Base-by-base conservation (phyloP, 1,140 invertebrate species). In the Drosophila kohkoa region DNA sequence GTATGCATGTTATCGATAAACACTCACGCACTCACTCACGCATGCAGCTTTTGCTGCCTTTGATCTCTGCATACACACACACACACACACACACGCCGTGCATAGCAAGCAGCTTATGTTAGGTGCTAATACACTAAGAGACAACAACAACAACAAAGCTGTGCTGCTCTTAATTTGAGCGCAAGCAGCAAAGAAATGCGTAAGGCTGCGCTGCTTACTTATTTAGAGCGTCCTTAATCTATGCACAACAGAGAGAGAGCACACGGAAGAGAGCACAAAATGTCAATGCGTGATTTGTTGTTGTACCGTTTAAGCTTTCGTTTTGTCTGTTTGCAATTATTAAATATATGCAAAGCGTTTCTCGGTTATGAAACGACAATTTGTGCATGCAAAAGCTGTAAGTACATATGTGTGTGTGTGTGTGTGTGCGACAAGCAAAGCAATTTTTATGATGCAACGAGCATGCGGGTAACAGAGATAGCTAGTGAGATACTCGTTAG, bases 311-410 rank as follows among this genome's bases (percentile, higher is more conserved):
- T 13, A 3, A 32, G 51, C 28, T 54, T 15, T 54, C 30, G 51
- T 54, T 54, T 54, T 54, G 35, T 54, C 0, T 25, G 51, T 52
- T 11, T 30, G 52, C 28, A 16, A 55, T 38, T 55, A 55, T 55
- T 55, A 35, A 55, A 55, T 55, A 28, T 57, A 57, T 57, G 54
- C 54, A 57, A 57, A 57, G 10, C 35, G 38, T 57, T 57, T 55
- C 20, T 32, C 35, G 32, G 28, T 68, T 59, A 59, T 59, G 48
- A 74, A 68, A 74, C 64, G 30, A 68, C 57, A 67, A 54, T 60
- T 67, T 73, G 54, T 68, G 70, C 55, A 73, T 73, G 64, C 70
- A 68, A 73, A 73, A 67, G 32, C 16, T 38, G 35, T 38, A 32
- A 32, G 35, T 38, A 20, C 3, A 3, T 38, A 1, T 38, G 35